Percentiles rank a stretch among this genome's conserved stretches.
These are phyloP conservation scores for Addax nasomaculatus DNA, from an alignment of 2,113 vertebrate species.

Conservation along the genomic window DNA sequence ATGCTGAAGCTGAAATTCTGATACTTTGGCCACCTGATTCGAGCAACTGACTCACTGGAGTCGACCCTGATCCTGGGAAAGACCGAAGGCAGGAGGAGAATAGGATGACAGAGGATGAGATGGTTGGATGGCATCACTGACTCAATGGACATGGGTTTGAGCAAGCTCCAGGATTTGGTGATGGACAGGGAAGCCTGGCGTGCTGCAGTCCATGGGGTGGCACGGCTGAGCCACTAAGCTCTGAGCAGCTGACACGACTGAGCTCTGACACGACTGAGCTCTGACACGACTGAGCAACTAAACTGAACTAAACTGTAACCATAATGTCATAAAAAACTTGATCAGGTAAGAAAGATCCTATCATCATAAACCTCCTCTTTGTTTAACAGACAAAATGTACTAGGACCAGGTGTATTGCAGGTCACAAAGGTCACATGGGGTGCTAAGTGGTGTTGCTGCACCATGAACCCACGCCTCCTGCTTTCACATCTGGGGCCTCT, in stretches of 20 bases:
- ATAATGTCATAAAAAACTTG: neutral
- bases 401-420: neutral
- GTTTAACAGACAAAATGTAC: neutral
- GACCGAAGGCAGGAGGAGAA: neutral
- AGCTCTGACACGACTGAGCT: neutral
- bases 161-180: neutral
- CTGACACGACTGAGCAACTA: neutral
- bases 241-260: too few relatives aligned
- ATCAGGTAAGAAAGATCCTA: neutral
- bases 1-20: neutral
- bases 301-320: neutral
- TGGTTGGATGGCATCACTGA: neutral
- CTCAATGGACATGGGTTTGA: neutral
- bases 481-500: neutral
- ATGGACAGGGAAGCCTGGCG: neutral
- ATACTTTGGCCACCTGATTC: neutral
- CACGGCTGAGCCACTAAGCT: neutral
- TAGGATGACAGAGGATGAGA: neutral
- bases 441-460: neutral
- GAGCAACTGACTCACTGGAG: neutral
- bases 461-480: neutral
- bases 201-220: neutral
- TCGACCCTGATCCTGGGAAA: neutral
- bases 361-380: neutral
- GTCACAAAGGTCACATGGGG: neutral